Percentiles rank a stretch among this genome's conserved stretches.
Evolutionary conservation across 2,888 invertebrate species (phyloP).

Genomic region (Cerceris ruficornis): DNA sequence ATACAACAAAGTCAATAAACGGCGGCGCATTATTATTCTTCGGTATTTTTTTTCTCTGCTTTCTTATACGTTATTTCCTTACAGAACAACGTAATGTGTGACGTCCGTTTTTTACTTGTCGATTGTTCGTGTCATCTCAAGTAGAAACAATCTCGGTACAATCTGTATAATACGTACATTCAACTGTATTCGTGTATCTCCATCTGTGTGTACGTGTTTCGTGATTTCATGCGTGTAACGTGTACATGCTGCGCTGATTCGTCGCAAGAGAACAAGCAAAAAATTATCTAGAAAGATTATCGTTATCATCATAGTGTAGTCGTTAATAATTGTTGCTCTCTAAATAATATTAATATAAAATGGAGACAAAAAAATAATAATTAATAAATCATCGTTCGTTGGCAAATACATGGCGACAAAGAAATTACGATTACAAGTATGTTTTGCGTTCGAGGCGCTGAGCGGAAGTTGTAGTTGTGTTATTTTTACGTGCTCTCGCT

Average conservation of each 20-base stretch:
- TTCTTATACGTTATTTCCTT: background rate
- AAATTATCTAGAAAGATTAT: constrained; percentile 80
- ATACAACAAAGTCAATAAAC: constrained; percentile 52
- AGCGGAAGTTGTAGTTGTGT: constrained; percentile 74
- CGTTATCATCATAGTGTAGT: constrained; percentile 74
- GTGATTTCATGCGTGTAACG: background rate
- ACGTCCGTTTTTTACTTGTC: background rate
- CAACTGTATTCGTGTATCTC: background rate
- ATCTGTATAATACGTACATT: background rate
- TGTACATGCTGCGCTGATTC: constrained; percentile 41
- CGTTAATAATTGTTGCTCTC: constrained; percentile 77
- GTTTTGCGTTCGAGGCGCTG: constrained; percentile 79
- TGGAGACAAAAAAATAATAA: constrained; percentile 71
- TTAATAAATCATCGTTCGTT: constrained; percentile 78
- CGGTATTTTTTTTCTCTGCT: background rate
- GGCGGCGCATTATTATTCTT: constrained; percentile 28
- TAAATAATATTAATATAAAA: constrained; percentile 78
- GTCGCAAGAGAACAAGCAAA: constrained; percentile 71
- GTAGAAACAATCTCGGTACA: background rate
- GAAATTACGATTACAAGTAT: constrained; percentile 76
- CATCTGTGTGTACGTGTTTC: constrained; percentile 16
- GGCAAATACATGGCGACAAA: constrained; percentile 81
- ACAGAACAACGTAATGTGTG: constrained; percentile 4
- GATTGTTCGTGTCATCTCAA: background rate
- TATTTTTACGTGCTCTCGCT: constrained; percentile 59